Percentiles rank a stretch among this genome's conserved stretches.
These are phyloP conservation scores for Boleophthalmus pectinirostris DNA, from an alignment of 2,113 vertebrate genomes.

Conservation along the genomic window DNA sequence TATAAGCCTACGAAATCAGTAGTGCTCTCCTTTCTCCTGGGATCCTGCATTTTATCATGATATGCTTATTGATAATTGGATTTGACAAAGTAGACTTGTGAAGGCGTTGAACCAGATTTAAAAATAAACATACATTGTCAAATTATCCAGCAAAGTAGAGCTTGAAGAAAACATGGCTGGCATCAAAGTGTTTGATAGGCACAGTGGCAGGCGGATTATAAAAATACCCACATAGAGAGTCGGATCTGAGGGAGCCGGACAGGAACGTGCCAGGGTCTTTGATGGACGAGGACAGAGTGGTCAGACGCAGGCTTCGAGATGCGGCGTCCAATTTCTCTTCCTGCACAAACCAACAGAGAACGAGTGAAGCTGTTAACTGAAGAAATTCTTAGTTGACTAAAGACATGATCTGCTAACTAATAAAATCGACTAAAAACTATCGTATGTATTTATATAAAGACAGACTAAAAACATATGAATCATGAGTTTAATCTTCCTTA, in stretches of 20 bases:
- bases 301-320: conserved; percentile 63
- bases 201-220: conserved; percentile 8
- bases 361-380: too few relatives aligned
- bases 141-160: not conserved
- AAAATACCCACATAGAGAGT: conserved; percentile 80
- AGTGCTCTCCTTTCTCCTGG: not conserved
- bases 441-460: too few relatives aligned
- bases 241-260: conserved; percentile 74
- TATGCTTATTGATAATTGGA: not conserved
- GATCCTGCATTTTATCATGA: not conserved
- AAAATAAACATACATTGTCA: not conserved
- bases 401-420: too few relatives aligned
- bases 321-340: conserved; percentile 77
- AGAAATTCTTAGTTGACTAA: too few relatives aligned
- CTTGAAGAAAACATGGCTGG: conserved; percentile 9
- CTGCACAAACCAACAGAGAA: conserved; percentile 64
- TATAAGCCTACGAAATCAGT: not conserved
- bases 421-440: too few relatives aligned
- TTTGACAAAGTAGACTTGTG: not conserved
- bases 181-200: not conserved
- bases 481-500: too few relatives aligned
- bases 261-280: conserved; percentile 66
- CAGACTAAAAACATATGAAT: too few relatives aligned
- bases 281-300: conserved; percentile 77
- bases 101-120: not conserved